Conservation (phyloP, 2,113 vertebrate species). For the Anarhynchus alexandrinus region DNA sequence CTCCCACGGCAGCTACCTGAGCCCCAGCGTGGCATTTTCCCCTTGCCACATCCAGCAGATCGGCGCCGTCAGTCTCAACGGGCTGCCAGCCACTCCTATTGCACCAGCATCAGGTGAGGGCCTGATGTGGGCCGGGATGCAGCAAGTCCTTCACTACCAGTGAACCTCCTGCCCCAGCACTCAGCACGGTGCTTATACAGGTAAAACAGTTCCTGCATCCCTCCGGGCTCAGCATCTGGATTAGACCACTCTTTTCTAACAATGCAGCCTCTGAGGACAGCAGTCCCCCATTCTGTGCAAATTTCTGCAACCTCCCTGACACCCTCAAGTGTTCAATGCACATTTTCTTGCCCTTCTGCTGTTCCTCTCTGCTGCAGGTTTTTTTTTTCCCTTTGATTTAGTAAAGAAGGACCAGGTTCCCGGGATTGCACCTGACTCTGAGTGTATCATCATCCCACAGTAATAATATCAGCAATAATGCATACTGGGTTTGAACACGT, state of each 20-base stretch:
- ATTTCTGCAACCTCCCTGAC: not conserved
- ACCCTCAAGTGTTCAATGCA: fast-evolving
- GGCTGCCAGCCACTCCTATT: conserved; percentile 86
- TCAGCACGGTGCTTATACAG: not conserved
- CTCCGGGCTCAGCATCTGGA: not conserved
- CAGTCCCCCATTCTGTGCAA: not conserved
- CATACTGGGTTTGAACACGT: not conserved
- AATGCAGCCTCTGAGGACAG: not conserved
- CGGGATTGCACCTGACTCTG: not conserved
- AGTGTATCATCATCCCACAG: not conserved
- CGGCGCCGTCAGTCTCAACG: conserved; percentile 94
- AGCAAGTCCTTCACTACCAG: not conserved
- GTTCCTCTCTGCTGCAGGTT: not conserved
- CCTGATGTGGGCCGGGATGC: not conserved
- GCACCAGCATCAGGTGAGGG: conserved; percentile 89
- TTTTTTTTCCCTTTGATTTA: not conserved
- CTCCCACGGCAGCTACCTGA: conserved; percentile 93
- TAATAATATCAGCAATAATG: not conserved
- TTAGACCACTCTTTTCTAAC: not conserved
- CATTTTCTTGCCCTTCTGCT: not conserved
- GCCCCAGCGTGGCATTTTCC: conserved; percentile 90
- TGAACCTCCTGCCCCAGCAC: not conserved
- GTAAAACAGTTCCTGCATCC: not conserved
- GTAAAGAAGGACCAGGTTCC: not conserved
- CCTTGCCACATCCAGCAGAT: conserved; percentile 97